Conservation (phyloP, 2,888 invertebrate species). For the Cyaniris semiargus region DNA sequence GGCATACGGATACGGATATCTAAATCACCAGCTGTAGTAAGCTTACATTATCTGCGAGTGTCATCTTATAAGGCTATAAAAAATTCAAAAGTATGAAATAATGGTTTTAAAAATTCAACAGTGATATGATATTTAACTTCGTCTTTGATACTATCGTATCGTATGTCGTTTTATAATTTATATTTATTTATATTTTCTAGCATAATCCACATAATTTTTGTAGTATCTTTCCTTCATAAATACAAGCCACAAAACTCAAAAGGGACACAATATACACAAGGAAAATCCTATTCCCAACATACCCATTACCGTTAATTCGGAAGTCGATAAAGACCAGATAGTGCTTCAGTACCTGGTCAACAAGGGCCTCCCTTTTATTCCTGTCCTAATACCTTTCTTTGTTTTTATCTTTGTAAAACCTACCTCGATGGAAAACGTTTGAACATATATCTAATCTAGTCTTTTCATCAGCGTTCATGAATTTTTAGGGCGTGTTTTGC, state of each 20-base stretch:
- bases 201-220: too few relatives aligned
- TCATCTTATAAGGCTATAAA: too few relatives aligned
- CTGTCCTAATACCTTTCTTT: conserved; percentile 15
- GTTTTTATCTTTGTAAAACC: conserved; percentile 15
- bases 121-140: too few relatives aligned
- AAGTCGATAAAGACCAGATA: conserved; percentile 6
- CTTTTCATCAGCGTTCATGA: conserved; percentile 1
- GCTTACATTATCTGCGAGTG: too few relatives aligned
- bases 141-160: too few relatives aligned
- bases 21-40: too few relatives aligned
- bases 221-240: not conserved
- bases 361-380: conserved; percentile 9
- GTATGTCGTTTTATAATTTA: too few relatives aligned
- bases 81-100: too few relatives aligned
- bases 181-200: too few relatives aligned
- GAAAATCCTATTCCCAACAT: not conserved
- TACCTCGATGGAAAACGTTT: not conserved
- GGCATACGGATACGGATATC: too few relatives aligned
- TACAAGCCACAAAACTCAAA: not conserved
- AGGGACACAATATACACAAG: not conserved
- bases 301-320: not conserved
- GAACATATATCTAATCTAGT: conserved; percentile 18
- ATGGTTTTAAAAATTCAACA: too few relatives aligned
- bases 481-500: not conserved
- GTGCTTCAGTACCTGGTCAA: conserved; percentile 10